Evolutionary conservation across 2,888 invertebrate species (phyloP).

Genomic region (Subacronicta megacephala): DNA sequence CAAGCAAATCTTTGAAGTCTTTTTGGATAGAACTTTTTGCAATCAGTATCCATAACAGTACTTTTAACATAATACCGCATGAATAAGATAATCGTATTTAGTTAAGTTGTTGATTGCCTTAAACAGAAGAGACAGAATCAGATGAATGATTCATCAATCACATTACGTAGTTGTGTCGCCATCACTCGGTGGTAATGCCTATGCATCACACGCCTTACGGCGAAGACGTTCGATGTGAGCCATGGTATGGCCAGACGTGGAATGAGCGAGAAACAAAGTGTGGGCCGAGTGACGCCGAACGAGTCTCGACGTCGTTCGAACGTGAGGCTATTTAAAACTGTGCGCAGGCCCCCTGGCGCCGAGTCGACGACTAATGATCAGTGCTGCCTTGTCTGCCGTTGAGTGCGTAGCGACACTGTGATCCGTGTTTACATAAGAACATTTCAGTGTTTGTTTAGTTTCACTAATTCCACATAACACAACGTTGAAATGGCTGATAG

Average conservation of each 20-base stretch:
- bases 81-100: conserved; percentile 68
- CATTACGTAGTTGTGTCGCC: conserved; percentile 71
- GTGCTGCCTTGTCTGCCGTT: conserved; percentile 85
- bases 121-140: conserved; percentile 78
- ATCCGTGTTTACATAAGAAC: conserved; percentile 85
- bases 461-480: conserved; percentile 72
- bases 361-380: conserved; percentile 89
- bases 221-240: conserved; percentile 52
- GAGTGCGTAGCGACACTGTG: conserved; percentile 81
- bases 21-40: conserved; percentile 19
- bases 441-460: conserved; percentile 88
- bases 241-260: conserved; percentile 70
- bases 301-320: conserved; percentile 78
- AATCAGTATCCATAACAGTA: not conserved
- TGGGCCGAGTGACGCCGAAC: conserved; percentile 85
- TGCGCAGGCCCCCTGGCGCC: conserved; percentile 89
- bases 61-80: conserved; percentile 65
- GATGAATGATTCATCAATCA: conserved; percentile 83
- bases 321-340: conserved; percentile 89
- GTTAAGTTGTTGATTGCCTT: conserved; percentile 71
- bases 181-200: conserved; percentile 56
- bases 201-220: conserved; percentile 54
- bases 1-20: conserved; percentile 25
- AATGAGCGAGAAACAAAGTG: conserved; percentile 89
- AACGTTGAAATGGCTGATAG: conserved; percentile 93